These are phyloP conservation scores for Stenurella melanura DNA, from an alignment of 2,888 invertebrate species.

Conservation along the genomic window DNA sequence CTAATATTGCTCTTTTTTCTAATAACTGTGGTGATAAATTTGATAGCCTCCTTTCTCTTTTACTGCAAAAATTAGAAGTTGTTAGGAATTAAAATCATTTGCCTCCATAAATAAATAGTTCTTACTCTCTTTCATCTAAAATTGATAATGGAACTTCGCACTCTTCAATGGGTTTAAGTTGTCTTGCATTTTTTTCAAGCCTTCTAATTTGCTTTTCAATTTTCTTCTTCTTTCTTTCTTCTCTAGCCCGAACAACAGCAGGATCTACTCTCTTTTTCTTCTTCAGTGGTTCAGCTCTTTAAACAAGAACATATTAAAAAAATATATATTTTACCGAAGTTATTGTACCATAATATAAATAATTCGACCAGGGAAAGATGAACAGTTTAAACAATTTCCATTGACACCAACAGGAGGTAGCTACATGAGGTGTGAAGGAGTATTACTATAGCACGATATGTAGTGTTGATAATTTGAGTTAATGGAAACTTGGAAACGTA, in stretches of 20 bases:
- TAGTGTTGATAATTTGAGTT: too few relatives aligned
- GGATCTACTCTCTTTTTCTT: constrained; percentile 93
- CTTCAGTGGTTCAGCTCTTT: constrained; percentile 90
- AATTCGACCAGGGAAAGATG: background rate
- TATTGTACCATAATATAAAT: constrained; percentile 57
- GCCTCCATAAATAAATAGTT: constrained; percentile 35
- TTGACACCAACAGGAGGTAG: too few relatives aligned
- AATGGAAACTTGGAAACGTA: too few relatives aligned
- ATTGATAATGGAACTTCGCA: constrained; percentile 83
- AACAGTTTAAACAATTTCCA: background rate
- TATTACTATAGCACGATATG: too few relatives aligned
- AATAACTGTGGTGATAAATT: constrained; percentile 76
- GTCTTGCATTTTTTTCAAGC: constrained; percentile 86
- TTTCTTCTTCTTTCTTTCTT: constrained; percentile 87
- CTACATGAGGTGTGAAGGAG: too few relatives aligned
- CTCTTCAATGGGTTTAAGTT: constrained; percentile 94
- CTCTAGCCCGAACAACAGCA: constrained; percentile 84
- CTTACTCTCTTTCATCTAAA: constrained; percentile 80
- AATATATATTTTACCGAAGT: too few relatives aligned
- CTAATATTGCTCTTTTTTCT: constrained; percentile 80
- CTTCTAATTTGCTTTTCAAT: constrained; percentile 91
- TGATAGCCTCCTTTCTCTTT: constrained; percentile 74
- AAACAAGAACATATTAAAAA: background rate
- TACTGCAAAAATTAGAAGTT: constrained; percentile 68
- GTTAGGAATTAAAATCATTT: constrained; percentile 20